phyloP scores from a whole-genome alignment of 2,113 vertebrate genomes.

The Ictalurus furcatus region DNA sequence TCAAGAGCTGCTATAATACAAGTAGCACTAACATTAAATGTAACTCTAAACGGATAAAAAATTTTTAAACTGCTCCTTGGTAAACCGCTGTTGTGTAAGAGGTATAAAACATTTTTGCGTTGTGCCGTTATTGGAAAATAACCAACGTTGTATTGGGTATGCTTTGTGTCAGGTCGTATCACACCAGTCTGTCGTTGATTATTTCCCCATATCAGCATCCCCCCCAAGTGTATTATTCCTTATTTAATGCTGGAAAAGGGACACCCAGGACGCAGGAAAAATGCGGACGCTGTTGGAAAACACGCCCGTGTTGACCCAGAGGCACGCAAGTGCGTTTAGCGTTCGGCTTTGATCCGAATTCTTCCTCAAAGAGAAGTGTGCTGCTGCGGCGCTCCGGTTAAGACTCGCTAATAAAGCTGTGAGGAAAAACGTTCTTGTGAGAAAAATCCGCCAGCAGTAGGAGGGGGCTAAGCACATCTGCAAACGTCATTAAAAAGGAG shows the following conservation, averaged over 20 bases:
- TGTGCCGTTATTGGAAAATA: not conserved
- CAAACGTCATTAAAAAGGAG: slow-evolving; percentile 73
- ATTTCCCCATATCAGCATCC: not conserved
- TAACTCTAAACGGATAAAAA: not conserved
- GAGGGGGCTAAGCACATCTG: slow-evolving; percentile 67
- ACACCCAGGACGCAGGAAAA: not conserved
- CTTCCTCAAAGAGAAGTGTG: not conserved
- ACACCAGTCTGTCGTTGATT: not conserved
- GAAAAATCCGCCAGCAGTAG: slow-evolving; percentile 21
- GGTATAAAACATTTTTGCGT: not conserved
- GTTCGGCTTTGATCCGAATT: slow-evolving; percentile 35
- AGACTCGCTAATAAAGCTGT: slow-evolving; percentile 36
- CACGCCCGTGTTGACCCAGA: not conserved
- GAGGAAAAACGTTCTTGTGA: slow-evolving; percentile 15
- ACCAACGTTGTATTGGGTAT: not conserved
- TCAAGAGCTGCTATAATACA: too few relatives aligned
- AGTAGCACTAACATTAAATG: not conserved
- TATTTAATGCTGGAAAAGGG: not conserved
- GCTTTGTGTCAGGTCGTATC: not conserved
- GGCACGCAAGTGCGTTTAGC: not conserved
- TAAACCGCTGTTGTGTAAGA: not conserved
- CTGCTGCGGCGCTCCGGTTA: slow-evolving; percentile 21
- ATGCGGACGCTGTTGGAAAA: slow-evolving; percentile 1
- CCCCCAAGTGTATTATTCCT: not conserved
- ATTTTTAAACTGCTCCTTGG: not conserved